Percentiles rank a stretch among this genome's conserved stretches.
Evolutionary conservation across 2,888 invertebrate genomes (phyloP).

Genomic region (Hyles lineata): DNA sequence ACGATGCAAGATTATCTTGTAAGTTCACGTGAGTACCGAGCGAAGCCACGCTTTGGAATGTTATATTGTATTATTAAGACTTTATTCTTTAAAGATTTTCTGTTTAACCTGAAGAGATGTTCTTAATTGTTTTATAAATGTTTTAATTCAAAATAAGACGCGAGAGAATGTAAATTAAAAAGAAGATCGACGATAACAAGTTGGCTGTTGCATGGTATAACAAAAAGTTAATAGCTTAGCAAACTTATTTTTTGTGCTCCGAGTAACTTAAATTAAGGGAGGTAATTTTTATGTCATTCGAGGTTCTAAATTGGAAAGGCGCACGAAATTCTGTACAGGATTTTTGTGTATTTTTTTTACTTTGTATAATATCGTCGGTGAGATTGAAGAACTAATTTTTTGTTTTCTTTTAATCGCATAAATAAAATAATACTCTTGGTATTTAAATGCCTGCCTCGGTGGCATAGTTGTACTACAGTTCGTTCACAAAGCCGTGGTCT

Average conservation of each 20-base stretch:
- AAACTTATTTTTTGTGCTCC: slow-evolving; percentile 14
- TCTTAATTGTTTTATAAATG: background rate
- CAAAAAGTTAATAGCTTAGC: slow-evolving; percentile 15
- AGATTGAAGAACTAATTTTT: background rate
- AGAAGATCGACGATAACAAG: slow-evolving; percentile 15
- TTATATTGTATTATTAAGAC: background rate
- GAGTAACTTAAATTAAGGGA: slow-evolving; percentile 18
- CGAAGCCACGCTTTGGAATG: background rate
- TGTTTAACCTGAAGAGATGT: background rate
- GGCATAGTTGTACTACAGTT: too few species aligned
- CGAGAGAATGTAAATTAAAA: slow-evolving; percentile 2
- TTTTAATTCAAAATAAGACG: background rate
- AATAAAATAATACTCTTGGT: background rate
- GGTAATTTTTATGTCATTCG: slow-evolving; percentile 12
- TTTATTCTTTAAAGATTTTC: background rate
- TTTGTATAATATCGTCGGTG: background rate
- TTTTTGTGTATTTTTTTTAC: background rate
- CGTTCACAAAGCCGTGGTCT: too few species aligned
- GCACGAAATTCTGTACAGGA: background rate
- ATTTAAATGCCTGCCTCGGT: background rate
- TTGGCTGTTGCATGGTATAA: slow-evolving; percentile 16
- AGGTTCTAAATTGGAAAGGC: slow-evolving; percentile 9
- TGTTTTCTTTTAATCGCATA: background rate
- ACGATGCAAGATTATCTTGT: background rate
- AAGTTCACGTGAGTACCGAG: slow-evolving; percentile 3